A percentile compares a stretch with the other conserved stretches of the same genome.
Conservation (phyloP, 2,797 vertebrate species). For the Numenius phaeopus region DNA sequence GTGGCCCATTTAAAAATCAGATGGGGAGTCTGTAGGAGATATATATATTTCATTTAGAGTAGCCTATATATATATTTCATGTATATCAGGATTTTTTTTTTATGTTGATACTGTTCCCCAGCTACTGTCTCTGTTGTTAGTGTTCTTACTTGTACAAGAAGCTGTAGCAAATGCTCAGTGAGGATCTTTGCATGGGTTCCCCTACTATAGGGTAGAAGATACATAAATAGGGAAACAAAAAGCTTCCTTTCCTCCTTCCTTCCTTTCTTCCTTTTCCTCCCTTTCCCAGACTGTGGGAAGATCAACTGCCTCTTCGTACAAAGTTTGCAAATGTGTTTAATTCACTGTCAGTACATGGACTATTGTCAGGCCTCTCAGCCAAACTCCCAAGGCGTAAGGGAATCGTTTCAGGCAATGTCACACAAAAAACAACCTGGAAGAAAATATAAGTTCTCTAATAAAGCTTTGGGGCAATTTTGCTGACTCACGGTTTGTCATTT, state of each 20-base stretch:
- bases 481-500: background rate
- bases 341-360: background rate
- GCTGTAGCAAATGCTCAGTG: background rate
- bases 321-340: background rate
- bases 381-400: background rate
- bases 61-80: background rate
- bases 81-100: background rate
- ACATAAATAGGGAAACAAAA: background rate
- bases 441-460: background rate
- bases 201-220: background rate
- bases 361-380: background rate
- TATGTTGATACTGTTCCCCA: background rate
- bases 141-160: background rate
- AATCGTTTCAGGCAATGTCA: background rate
- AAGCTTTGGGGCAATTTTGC: background rate
- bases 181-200: background rate
- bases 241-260: background rate
- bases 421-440: background rate
- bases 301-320: background rate
- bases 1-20: background rate
- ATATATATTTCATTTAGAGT: background rate
- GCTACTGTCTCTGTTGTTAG: background rate
- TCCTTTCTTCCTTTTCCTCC: background rate
- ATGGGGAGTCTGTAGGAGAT: background rate
- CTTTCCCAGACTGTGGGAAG: background rate